phyloP scores from a whole-genome alignment of 2,797 vertebrate species.

The Xenentodon cancila region DNA sequence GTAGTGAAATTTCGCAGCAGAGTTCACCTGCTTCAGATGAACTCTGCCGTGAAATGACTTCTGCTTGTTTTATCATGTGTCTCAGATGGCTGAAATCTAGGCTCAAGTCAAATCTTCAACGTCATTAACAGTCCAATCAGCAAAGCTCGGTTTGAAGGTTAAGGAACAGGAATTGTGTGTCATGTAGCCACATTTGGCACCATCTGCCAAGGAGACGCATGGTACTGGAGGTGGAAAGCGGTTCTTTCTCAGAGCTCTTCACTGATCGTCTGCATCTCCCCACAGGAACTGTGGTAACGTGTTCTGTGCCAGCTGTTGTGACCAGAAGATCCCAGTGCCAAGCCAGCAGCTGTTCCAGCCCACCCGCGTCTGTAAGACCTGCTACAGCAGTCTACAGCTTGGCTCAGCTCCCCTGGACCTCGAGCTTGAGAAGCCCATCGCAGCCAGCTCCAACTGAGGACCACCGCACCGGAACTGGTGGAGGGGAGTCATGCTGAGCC shows the following conservation, averaged over 20 bases:
- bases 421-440: slow-evolving; percentile 93
- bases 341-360: slow-evolving; percentile 98
- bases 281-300: slow-evolving; percentile 97
- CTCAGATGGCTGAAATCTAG: slow-evolving; percentile 3
- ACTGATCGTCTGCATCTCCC: slow-evolving; percentile 34
- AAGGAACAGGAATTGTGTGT: not conserved
- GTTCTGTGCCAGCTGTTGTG: slow-evolving; percentile 97
- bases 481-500: slow-evolving; percentile 5
- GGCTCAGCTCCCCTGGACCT: slow-evolving; percentile 82
- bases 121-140: not conserved
- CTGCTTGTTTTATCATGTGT: slow-evolving; percentile 19
- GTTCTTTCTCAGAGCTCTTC: not conserved
- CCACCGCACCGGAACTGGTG: slow-evolving; percentile 15
- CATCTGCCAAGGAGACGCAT: slow-evolving; percentile 12
- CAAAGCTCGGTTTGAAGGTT: not conserved
- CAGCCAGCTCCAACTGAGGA: slow-evolving; percentile 91
- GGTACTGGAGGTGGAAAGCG: slow-evolving; percentile 22
- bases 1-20: slow-evolving; percentile 16
- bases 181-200: too few relatives aligned
- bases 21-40: not conserved
- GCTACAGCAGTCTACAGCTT: slow-evolving; percentile 91
- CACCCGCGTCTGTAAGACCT: slow-evolving; percentile 93
- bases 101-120: not conserved
- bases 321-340: slow-evolving; percentile 98
- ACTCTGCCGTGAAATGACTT: not conserved